phyloP scores from a whole-genome alignment of 2,113 vertebrate genomes.

The Hippoglossus stenolepis region DNA sequence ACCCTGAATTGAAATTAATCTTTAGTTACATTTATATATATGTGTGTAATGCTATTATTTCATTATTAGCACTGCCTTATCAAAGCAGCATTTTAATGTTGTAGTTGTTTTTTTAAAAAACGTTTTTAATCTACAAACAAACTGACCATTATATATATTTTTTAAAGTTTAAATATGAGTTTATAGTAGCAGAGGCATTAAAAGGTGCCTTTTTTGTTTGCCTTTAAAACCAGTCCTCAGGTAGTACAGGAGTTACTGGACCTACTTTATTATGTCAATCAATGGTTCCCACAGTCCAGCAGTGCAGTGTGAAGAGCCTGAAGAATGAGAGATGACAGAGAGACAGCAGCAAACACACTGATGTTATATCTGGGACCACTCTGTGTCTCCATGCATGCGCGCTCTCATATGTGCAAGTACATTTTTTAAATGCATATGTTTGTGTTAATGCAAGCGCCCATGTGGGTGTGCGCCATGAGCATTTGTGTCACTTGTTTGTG shows the following conservation, averaged over 20 bases:
- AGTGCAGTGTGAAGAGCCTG: background rate
- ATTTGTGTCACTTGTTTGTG: constrained; percentile 16
- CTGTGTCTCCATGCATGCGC: background rate
- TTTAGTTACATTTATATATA: no score
- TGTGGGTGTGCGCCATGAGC: background rate
- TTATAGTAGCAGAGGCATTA: no score
- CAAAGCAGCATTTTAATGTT: background rate
- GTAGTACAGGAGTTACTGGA: no score
- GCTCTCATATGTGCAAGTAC: background rate
- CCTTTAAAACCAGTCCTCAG: no score
- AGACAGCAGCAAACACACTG: constrained; percentile 4
- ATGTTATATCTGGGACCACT: background rate
- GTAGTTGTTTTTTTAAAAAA: background rate
- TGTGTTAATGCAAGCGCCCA: background rate
- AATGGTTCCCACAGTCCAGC: background rate
- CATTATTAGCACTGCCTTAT: background rate
- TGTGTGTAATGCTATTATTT: background rate
- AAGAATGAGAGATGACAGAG: background rate
- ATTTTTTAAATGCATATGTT: background rate
- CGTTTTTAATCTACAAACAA: no score
- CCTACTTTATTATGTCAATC: background rate
- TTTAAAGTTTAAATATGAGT: no score
- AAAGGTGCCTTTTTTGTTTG: no score
- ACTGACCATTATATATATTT: no score
- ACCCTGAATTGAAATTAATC: no score